These are phyloP conservation scores for Clarias laeviceps DNA, from an alignment of 2,797 vertebrate genomes.

Conservation along the genomic window DNA sequence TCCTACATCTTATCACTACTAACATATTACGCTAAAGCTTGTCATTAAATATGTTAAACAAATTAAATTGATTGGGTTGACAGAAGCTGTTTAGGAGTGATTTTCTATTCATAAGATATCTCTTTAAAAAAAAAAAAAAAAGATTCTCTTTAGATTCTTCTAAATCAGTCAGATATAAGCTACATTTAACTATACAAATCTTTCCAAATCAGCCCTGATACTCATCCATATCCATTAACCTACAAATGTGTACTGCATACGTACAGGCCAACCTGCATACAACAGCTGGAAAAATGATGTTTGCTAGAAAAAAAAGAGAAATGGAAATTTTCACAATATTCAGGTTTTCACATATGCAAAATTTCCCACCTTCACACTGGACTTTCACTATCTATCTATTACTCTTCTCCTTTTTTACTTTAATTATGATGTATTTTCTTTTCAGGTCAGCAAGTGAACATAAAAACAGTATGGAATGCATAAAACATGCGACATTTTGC, in stretches of 20 bases:
- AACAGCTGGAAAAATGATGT: slow-evolving; percentile 85
- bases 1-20: neutral
- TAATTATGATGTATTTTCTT: slow-evolving; percentile 17
- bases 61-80: neutral
- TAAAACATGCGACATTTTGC: slow-evolving; percentile 30
- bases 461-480: slow-evolving; percentile 35
- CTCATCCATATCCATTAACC: neutral
- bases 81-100: neutral
- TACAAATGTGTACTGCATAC: slow-evolving; percentile 60
- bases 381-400: neutral
- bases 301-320: slow-evolving; percentile 69
- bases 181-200: neutral
- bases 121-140: too few species aligned
- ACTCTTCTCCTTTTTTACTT: neutral
- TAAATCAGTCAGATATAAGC: neutral
- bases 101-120: neutral
- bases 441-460: neutral
- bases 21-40: neutral
- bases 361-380: neutral
- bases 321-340: neutral
- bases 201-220: neutral
- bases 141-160: neutral
- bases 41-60: neutral
- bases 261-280: slow-evolving; percentile 85
- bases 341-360: neutral